phyloP scores from a whole-genome alignment of 2,113 vertebrate species.

The Pseudopipra pipra region DNA sequence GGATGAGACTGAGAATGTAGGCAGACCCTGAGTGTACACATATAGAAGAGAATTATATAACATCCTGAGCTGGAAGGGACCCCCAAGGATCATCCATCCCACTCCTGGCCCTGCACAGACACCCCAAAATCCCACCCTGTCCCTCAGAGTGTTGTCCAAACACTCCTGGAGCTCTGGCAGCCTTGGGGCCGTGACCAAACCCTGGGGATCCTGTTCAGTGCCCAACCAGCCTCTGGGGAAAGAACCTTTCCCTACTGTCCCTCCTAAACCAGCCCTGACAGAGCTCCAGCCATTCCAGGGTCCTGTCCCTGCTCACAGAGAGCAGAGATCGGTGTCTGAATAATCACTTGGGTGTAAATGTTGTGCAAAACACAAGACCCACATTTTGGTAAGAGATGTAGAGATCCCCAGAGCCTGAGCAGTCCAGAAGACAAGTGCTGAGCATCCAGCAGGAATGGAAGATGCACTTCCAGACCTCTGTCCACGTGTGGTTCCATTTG shows the following conservation, averaged over 20 bases:
- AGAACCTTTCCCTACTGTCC: background rate
- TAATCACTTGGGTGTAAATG: background rate
- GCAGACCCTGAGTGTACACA: background rate
- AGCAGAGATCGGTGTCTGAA: background rate
- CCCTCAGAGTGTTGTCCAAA: accelerated
- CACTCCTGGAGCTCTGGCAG: background rate
- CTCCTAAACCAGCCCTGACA: background rate
- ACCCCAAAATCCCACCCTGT: background rate
- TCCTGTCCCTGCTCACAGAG: background rate
- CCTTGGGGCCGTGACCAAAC: accelerated
- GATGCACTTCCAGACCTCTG: background rate
- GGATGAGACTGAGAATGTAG: accelerated
- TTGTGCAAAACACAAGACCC: background rate
- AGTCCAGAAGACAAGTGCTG: background rate
- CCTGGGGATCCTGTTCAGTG: background rate
- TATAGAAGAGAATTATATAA: background rate
- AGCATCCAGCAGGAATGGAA: background rate
- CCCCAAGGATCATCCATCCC: background rate
- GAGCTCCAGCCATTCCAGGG: background rate
- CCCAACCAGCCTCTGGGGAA: background rate
- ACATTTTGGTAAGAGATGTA: accelerated
- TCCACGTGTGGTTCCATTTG: background rate
- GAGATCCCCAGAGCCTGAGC: background rate
- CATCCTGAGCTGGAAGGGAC: background rate
- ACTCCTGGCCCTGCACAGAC: background rate